These are phyloP conservation scores for Mimas tiliae DNA, from an alignment of 2,888 invertebrate genomes.

Conservation along the genomic window DNA sequence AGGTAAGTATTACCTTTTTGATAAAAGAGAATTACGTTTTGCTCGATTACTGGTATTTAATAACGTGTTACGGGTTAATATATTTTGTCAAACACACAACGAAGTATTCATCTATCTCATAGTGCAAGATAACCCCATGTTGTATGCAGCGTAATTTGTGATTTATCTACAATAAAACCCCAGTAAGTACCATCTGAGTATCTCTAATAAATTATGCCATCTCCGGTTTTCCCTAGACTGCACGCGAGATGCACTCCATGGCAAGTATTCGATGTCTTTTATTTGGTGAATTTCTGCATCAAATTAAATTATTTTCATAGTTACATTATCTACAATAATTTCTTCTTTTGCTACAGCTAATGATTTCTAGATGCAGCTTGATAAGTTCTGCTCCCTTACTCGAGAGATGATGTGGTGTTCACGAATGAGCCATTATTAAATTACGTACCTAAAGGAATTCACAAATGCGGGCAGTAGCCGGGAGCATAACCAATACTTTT, in stretches of 20 bases:
- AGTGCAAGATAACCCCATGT: neutral
- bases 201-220: constrained; percentile 5
- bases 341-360: neutral
- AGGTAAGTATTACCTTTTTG: no score
- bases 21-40: no score
- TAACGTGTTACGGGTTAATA: neutral
- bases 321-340: no score
- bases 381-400: neutral
- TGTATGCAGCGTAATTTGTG: constrained; percentile 2
- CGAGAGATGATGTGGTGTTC: neutral
- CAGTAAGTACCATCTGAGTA: neutral
- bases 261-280: neutral
- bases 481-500: constrained; percentile 1
- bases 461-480: neutral
- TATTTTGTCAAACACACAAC: neutral
- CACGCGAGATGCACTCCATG: neutral
- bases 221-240: constrained; percentile 13
- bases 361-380: neutral
- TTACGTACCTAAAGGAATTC: neutral
- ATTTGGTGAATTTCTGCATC: neutral
- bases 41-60: no score
- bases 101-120: neutral
- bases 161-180: constrained; percentile 17
- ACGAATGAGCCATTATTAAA: constrained; percentile 18
- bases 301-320: no score